Conservation (phyloP, 2,113 vertebrate genomes). For the Brachypteracias leptosomus region DNA sequence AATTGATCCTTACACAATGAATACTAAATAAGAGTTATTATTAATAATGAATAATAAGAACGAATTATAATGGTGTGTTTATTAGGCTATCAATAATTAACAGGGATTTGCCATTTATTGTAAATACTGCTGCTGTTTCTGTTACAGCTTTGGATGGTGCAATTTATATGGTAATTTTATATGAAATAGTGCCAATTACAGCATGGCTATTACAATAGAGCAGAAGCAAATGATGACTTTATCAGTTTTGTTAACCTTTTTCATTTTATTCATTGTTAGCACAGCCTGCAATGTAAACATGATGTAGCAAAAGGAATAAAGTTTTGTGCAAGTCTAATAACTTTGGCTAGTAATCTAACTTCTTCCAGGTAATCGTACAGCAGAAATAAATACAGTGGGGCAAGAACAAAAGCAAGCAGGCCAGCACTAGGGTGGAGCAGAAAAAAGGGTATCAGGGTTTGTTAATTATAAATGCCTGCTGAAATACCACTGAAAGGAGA, state of each 20-base stretch:
- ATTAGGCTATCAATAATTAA: constrained; percentile 69
- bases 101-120: constrained; percentile 54
- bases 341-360: background rate
- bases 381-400: background rate
- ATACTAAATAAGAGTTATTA: constrained; percentile 38
- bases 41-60: constrained; percentile 56
- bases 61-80: constrained; percentile 49
- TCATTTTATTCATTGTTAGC: constrained; percentile 54
- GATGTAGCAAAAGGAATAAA: constrained; percentile 39
- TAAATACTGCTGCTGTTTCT: constrained; percentile 48
- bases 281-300: constrained; percentile 33
- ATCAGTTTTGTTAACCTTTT: constrained; percentile 61
- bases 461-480: background rate
- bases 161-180: constrained; percentile 72
- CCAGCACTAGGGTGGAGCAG: background rate
- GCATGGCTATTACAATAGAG: constrained; percentile 32
- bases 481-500: background rate
- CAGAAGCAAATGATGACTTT: constrained; percentile 31
- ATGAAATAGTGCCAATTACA: constrained; percentile 48
- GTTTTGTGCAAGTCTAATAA: background rate
- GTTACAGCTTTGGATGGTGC: constrained; percentile 34
- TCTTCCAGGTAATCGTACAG: background rate
- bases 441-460: background rate
- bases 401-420: background rate
- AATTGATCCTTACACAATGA: constrained; percentile 28